Evolutionary conservation across 2,113 vertebrate species (phyloP), one percentile per base, ranked within the genome.

Genomic region (Pygoscelis antarcticus): DNA sequence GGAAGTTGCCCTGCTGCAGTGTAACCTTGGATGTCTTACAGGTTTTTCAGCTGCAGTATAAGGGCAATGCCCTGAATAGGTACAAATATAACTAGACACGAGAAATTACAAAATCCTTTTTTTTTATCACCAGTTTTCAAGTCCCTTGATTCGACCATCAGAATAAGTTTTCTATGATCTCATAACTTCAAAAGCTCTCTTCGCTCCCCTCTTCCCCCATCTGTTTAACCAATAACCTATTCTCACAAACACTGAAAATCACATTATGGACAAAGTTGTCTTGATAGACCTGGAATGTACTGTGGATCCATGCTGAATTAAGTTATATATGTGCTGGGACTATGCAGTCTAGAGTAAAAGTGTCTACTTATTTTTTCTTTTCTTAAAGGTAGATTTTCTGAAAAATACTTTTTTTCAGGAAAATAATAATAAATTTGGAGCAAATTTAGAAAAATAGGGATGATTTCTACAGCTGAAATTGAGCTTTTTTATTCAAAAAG

Each of bases 201-300:
- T 82, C 13, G 4, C 13, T 96, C 60, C 61, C 47, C 47, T 72
- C 66, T 93, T 88, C 46, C 38, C 77, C 64, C 40, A 90, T 92
- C 87, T 95, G 61, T 93, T 95, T 96, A 94, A 95, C 86, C 86
- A 93, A 68, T 78, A 94, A 89, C 38, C 60, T 93, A 34, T 86
- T 81, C 86, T 94, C 75, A 93, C 76, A 93, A 94, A 94, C 72
- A 81, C 69, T 95, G 79, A 95, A 93, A 95, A 97, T 95, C 60
- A 83, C 47, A 61, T 91, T 95, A 64, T 69, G 80, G 78, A 65
- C 52, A 79, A 61, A 89, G 47, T 87, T 81, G 38, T 42, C 74
- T 87, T 97, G 83, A 78, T 91, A 84, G 72, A 16, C 36, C 83
- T 74, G 49, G 69, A 83, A 86, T 32, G 23, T 71, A 66, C 55